Percentiles rank a stretch among this genome's conserved stretches.
phyloP scores from a whole-genome alignment of 2,797 vertebrate genomes.

The Girardinus metallicus region DNA sequence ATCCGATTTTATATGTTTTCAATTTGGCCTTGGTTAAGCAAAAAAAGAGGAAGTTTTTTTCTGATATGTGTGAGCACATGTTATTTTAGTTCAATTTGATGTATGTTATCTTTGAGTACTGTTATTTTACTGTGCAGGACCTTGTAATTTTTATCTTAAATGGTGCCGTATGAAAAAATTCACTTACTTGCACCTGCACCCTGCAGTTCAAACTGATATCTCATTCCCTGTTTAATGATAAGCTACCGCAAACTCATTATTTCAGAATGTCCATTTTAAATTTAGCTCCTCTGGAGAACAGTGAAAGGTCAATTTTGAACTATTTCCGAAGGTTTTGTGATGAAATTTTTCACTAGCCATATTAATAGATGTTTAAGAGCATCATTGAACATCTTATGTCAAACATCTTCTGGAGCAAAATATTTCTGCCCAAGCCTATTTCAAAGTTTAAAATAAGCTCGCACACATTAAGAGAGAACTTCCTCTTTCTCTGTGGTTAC shows the following conservation, averaged over 20 bases:
- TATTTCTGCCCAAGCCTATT: background rate
- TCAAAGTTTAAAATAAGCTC: constrained; percentile 16
- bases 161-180: background rate
- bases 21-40: background rate
- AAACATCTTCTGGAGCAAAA: constrained; percentile 12
- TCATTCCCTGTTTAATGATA: background rate
- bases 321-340: no score
- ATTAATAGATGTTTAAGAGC: background rate
- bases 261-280: background rate
- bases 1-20: background rate
- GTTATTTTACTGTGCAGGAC: background rate
- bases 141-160: background rate
- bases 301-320: background rate
- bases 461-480: constrained; percentile 33
- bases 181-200: background rate
- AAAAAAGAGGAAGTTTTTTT: background rate
- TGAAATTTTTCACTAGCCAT: background rate
- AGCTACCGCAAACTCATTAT: background rate
- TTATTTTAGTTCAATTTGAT: background rate
- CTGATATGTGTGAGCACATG: background rate
- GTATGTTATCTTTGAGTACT: background rate
- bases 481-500: constrained; percentile 43
- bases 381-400: constrained; percentile 14
- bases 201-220: background rate
- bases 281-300: background rate